Evolutionary conservation across 2,888 invertebrate species (phyloP).

Genomic region (Erannis defoliaria): DNA sequence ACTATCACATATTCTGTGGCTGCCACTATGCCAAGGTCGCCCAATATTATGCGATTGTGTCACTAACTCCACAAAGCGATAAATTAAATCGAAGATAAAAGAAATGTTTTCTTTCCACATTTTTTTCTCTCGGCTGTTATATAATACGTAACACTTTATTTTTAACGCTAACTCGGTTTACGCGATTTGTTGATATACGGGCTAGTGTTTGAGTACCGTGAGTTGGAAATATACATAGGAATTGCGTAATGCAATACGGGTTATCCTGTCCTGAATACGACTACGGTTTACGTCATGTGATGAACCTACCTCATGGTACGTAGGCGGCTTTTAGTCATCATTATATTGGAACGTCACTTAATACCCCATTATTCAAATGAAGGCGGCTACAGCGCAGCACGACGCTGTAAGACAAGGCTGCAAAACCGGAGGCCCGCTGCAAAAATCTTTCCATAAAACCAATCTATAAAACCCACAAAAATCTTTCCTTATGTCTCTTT

Average conservation of each 20-base stretch:
- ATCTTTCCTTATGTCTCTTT: too few species aligned
- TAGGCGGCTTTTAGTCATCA: conserved; percentile 16
- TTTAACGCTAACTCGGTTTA: conserved; percentile 31
- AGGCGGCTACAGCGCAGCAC: not conserved
- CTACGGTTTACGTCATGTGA: conserved; percentile 22
- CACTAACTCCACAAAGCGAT: conserved; percentile 60
- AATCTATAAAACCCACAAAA: too few species aligned
- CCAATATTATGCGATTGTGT: conserved; percentile 64
- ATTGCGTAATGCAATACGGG: conserved; percentile 23
- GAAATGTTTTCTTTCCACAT: conserved; percentile 25
- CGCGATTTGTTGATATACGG: conserved; percentile 33
- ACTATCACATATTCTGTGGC: conserved; percentile 21
- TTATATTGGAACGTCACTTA: conserved; percentile 12
- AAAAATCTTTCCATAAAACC: not conserved
- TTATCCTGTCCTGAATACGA: conserved; percentile 13
- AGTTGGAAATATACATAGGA: conserved; percentile 17
- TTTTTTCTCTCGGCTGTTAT: conserved; percentile 32
- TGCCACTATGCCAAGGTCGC: conserved; percentile 74
- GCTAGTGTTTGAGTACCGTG: conserved; percentile 17
- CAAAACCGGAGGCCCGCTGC: not conserved
- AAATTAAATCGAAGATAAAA: conserved; percentile 59
- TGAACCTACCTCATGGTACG: conserved; percentile 4
- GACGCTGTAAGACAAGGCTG: not conserved
- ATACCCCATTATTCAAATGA: conserved; percentile 10
- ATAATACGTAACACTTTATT: conserved; percentile 33